Conservation (phyloP, 37 sponge, comb jelly and placozoan genomes). For the Hormiphora californensis region DNA sequence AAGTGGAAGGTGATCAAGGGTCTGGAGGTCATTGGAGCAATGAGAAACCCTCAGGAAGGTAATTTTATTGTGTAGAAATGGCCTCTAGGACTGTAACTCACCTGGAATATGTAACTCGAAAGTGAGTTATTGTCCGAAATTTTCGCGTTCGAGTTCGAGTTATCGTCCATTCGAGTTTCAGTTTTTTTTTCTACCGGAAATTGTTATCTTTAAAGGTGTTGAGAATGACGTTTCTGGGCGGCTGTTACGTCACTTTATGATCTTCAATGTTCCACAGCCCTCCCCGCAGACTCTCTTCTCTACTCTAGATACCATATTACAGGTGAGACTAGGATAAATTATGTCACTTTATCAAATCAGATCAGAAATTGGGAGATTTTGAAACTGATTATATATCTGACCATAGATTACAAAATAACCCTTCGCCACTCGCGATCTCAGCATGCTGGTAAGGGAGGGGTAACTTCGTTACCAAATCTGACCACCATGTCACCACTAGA, state of each 20-base stretch:
- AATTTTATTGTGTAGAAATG: too few relatives aligned
- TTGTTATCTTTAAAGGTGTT: neutral
- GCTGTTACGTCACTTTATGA: slow-evolving; percentile 42
- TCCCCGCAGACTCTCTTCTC: slow-evolving; percentile 11
- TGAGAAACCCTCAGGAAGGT: slow-evolving; percentile 37
- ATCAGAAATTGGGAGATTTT: neutral
- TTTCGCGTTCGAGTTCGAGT: too few relatives aligned
- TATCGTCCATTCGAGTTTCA: too few relatives aligned
- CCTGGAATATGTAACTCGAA: too few relatives aligned
- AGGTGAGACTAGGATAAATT: neutral
- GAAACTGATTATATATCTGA: neutral
- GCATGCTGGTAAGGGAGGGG: too few relatives aligned
- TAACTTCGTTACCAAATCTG: neutral
- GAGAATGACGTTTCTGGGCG: slow-evolving; percentile 22
- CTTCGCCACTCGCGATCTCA: neutral
- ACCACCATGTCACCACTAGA: neutral
- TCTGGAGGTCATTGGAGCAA: slow-evolving; percentile 60
- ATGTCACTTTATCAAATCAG: neutral
- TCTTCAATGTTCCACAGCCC: slow-evolving; percentile 35
- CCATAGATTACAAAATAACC: neutral
- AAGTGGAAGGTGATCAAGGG: slow-evolving; percentile 71
- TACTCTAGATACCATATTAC: slow-evolving; percentile 33
- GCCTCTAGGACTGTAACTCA: too few relatives aligned
- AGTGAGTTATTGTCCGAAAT: too few relatives aligned
- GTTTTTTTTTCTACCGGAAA: too few relatives aligned